Percentiles rank a stretch among this genome's conserved stretches.
These are phyloP conservation scores for Rhagonycha lutea DNA, from an alignment of 2,888 invertebrate genomes.

Conservation along the genomic window DNA sequence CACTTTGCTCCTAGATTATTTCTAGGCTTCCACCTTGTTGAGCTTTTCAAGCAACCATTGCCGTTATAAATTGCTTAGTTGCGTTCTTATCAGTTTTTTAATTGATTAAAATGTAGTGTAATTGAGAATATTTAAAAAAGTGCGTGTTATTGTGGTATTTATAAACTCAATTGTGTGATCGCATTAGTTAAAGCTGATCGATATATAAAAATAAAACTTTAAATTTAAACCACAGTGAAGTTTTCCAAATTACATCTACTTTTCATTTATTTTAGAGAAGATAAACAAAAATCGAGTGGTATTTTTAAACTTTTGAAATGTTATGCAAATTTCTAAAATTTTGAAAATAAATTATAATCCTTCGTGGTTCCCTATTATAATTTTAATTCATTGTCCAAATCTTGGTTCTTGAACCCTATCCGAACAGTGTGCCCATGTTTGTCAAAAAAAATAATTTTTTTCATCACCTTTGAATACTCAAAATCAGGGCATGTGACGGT, in stretches of 20 bases:
- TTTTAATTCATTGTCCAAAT: neutral
- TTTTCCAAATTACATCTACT: neutral
- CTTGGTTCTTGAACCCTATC: neutral
- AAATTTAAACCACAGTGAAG: neutral
- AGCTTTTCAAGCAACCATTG: constrained; percentile 45
- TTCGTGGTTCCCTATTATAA: neutral
- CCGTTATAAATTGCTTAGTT: constrained; percentile 35
- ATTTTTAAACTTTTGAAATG: neutral
- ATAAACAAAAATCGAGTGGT: neutral
- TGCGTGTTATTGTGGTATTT: neutral
- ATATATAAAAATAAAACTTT: neutral
- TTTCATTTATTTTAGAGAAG: neutral
- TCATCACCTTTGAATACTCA: neutral
- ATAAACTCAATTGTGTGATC: neutral
- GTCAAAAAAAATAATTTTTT: neutral
- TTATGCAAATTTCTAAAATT: neutral
- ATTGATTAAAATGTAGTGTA: constrained; percentile 17
- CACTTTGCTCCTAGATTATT: constrained; percentile 48
- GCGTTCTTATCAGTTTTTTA: constrained; percentile 4
- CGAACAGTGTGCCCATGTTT: neutral
- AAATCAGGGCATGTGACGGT: no score
- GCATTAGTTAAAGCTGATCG: neutral
- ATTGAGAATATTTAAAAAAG: neutral
- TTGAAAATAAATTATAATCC: neutral
- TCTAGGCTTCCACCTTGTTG: constrained; percentile 49